These are phyloP conservation scores for Puffinus mauretanicus DNA, from an alignment of 2,113 vertebrate species.

Conservation along the genomic window DNA sequence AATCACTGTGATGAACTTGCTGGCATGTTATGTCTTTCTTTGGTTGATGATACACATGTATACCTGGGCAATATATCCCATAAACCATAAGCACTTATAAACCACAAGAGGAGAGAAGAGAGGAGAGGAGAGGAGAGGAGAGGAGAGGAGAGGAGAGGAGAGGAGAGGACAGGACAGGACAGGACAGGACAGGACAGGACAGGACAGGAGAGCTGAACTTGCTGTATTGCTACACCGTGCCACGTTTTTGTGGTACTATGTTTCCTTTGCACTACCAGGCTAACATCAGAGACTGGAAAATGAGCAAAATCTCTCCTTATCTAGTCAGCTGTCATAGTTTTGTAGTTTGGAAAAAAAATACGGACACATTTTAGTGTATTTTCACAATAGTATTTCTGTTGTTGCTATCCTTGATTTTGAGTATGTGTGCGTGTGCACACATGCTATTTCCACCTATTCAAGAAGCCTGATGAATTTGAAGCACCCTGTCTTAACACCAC, in stretches of 20 bases:
- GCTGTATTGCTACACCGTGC: neutral
- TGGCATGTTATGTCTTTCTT: neutral
- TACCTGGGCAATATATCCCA: neutral
- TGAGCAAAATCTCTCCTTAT: neutral
- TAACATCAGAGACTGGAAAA: neutral
- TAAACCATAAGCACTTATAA: neutral
- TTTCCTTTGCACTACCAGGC: neutral
- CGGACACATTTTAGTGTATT: neutral
- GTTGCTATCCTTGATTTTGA: neutral
- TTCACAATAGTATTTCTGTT: neutral
- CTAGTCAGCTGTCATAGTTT: neutral
- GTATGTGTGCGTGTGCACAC: neutral
- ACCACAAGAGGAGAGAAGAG: neutral
- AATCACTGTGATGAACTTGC: neutral
- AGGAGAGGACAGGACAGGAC: no score
- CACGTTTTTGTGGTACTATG: neutral
- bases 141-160: no score
- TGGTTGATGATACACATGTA: neutral
- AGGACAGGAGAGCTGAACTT: neutral
- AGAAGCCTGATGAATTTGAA: neutral
- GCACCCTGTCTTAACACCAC: neutral
- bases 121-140: neutral
- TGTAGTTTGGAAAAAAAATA: neutral
- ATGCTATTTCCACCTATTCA: neutral
- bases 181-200: neutral